These are phyloP conservation scores for Escarpia spicata DNA, from an alignment of 2,888 invertebrate genomes.

Conservation along the genomic window DNA sequence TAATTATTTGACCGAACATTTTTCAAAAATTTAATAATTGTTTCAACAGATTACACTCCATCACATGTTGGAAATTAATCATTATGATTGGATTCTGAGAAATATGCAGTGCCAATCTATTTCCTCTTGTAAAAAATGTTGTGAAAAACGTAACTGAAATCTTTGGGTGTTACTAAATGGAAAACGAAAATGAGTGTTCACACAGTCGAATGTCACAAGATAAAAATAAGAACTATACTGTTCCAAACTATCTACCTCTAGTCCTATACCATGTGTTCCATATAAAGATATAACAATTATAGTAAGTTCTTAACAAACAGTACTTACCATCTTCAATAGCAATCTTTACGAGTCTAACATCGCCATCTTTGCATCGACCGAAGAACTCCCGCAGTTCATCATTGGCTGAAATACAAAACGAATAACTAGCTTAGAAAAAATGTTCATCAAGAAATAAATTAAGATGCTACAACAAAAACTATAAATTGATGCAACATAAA, in stretches of 20 bases:
- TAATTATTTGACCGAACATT: background rate
- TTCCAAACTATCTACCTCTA: no score
- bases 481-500: background rate
- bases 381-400: conserved; percentile 50
- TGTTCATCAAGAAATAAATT: background rate
- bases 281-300: background rate
- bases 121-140: no score
- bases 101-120: no score
- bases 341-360: conserved; percentile 55
- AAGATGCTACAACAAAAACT: background rate
- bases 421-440: background rate
- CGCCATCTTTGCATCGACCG: conserved; percentile 54
- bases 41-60: background rate
- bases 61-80: no score
- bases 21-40: background rate
- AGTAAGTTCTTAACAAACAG: background rate
- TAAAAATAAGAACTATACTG: no score
- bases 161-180: no score
- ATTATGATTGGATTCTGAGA: no score
- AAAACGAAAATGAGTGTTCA: no score
- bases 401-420: background rate
- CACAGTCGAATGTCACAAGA: no score
- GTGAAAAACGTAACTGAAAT: no score
- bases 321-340: conserved; percentile 58
- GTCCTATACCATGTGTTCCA: background rate